Evolutionary conservation across 2,797 vertebrate genomes (phyloP).

Genomic region (Phrynocephalus guinanensis): DNA sequence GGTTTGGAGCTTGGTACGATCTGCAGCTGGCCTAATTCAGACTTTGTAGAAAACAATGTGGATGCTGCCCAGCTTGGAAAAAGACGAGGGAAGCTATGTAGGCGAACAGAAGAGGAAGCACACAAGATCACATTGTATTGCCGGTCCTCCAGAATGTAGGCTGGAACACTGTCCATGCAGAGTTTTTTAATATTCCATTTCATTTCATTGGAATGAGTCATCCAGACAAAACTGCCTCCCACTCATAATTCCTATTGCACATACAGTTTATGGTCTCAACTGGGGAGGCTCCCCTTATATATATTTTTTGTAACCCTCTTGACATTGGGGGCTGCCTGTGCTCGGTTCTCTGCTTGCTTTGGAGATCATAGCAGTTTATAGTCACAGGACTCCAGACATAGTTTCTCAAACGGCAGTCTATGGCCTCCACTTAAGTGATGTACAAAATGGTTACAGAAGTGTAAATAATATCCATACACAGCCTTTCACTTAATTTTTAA

Average conservation of each 20-base stretch:
- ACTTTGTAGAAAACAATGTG: not conserved
- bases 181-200: too few species aligned
- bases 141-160: not conserved
- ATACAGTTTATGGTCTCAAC: too few species aligned
- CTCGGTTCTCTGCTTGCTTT: not conserved
- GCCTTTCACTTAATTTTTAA: too few species aligned
- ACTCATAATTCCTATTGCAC: fast-evolving
- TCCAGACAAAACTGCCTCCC: not conserved
- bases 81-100: not conserved
- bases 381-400: conserved; percentile 30
- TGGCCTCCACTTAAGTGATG: too few species aligned
- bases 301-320: too few species aligned
- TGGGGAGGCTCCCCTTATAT: too few species aligned
- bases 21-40: not conserved
- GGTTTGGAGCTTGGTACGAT: not conserved
- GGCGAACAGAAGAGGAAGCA: not conserved
- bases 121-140: not conserved
- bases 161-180: not conserved
- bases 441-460: too few species aligned
- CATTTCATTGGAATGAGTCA: not conserved
- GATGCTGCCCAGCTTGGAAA: not conserved
- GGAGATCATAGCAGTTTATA: conserved; percentile 7
- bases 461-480: too few species aligned
- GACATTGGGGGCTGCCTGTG: too few species aligned
- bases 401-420: too few species aligned